Evolutionary conservation across 2,113 vertebrate species (phyloP).

Genomic region (Jacana jacana): DNA sequence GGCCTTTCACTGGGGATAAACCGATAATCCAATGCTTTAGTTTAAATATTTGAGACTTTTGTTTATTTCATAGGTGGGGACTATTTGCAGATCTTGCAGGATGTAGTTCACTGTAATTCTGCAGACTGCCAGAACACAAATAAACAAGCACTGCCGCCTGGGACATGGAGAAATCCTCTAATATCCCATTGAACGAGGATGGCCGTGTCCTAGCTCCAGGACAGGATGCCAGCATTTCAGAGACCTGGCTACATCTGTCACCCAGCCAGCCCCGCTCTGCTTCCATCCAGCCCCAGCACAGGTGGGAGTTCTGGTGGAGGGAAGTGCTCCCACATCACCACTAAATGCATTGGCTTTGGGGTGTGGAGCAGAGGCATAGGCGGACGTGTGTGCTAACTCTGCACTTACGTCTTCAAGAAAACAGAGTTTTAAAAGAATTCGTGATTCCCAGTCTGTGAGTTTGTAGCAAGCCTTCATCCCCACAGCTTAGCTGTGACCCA

Average conservation of each 20-base stretch:
- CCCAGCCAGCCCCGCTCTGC: fast-evolving
- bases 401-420: not conserved
- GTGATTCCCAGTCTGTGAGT: not conserved
- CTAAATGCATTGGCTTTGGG: not conserved
- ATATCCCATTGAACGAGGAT: not conserved
- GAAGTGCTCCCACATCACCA: fast-evolving
- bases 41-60: slow-evolving; percentile 65
- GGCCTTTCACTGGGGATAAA: not conserved
- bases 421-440: not conserved
- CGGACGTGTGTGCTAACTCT: not conserved
- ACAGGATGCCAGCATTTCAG: not conserved
- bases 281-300: fast-evolving
- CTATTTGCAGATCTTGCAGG: slow-evolving; percentile 49
- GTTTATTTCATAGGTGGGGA: slow-evolving; percentile 57
- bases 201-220: not conserved
- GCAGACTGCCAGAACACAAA: not conserved
- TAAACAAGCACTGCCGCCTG: slow-evolving; percentile 8
- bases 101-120: slow-evolving; percentile 20
- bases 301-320: not conserved
- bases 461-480: not conserved
- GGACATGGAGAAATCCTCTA: not conserved
- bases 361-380: too few species aligned
- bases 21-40: not conserved
- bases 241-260: not conserved
- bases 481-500: not conserved